These are phyloP conservation scores for Drosophila heteroneura DNA, from an alignment of 2,888 invertebrate species.

Conservation along the genomic window DNA sequence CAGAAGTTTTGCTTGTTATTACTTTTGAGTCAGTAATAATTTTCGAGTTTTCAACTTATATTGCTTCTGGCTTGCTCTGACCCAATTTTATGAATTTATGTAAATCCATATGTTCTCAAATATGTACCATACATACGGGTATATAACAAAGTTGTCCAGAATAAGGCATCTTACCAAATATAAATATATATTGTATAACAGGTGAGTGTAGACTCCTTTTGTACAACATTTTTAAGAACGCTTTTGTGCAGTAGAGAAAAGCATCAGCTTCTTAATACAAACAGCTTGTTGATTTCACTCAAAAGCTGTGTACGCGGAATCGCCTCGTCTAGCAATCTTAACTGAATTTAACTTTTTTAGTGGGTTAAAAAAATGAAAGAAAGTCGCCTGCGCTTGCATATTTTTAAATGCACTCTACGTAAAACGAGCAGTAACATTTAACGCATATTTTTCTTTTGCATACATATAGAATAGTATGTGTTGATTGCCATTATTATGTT, in stretches of 20 bases:
- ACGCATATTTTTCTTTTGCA: constrained; percentile 2
- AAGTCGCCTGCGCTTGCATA: constrained; percentile 14
- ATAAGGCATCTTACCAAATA: background rate
- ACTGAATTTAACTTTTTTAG: background rate
- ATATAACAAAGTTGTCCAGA: background rate
- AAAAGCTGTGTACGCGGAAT: background rate
- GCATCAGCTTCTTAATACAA: background rate
- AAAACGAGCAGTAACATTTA: constrained; percentile 1
- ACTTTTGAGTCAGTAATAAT: constrained; percentile 1
- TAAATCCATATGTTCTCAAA: background rate
- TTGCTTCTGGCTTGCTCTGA: background rate
- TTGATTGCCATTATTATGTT: constrained; percentile 15
- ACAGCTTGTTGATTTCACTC: background rate
- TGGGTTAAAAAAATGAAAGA: constrained; percentile 3
- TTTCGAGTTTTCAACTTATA: constrained; percentile 1
- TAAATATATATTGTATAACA: background rate
- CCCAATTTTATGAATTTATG: constrained; percentile 9
- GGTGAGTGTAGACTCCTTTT: background rate
- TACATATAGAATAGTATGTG: background rate
- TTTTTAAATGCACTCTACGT: constrained; percentile 1
- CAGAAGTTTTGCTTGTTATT: background rate
- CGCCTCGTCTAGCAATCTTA: background rate
- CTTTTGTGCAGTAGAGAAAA: background rate
- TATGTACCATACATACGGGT: background rate
- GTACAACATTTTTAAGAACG: background rate